Evolutionary conservation across 2,797 vertebrate genomes (phyloP).

Genomic region (Crenichthys baileyi): DNA sequence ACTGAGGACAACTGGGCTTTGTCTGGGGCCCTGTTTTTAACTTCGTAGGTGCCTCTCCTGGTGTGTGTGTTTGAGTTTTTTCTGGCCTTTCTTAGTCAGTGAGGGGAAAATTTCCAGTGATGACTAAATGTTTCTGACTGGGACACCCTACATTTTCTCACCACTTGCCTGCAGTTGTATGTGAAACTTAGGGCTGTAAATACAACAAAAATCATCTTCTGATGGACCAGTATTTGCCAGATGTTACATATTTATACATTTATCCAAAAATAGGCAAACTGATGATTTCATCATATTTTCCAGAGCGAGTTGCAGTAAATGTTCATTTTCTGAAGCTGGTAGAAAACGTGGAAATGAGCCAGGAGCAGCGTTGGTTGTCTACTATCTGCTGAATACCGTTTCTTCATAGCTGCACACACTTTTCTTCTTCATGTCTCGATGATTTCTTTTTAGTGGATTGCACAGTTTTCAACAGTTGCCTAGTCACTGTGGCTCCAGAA

Average conservation of each 20-base stretch:
- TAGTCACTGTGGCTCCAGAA: constrained; percentile 10
- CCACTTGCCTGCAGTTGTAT: constrained; percentile 38
- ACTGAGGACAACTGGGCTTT: constrained; percentile 8
- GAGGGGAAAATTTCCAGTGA: constrained; percentile 76
- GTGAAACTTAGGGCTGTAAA: background rate
- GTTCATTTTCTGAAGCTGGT: constrained; percentile 74
- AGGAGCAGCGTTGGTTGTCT: constrained; percentile 55
- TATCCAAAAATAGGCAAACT: constrained; percentile 48
- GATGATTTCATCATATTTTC: constrained; percentile 65
- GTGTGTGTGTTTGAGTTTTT: constrained; percentile 62
- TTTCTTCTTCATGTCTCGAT: constrained; percentile 9
- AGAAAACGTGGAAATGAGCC: constrained; percentile 60
- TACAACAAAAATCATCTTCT: background rate
- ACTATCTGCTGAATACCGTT: constrained; percentile 22
- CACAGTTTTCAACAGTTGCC: constrained; percentile 10
- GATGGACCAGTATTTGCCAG: constrained; percentile 27
- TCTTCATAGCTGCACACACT: constrained; percentile 9
- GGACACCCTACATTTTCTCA: constrained; percentile 47
- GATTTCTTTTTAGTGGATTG: constrained; percentile 12
- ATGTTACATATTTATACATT: constrained; percentile 44
- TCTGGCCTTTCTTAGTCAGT: constrained; percentile 48
- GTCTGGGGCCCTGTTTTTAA: constrained; percentile 25
- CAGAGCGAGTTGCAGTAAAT: constrained; percentile 55
- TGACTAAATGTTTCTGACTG: constrained; percentile 76
- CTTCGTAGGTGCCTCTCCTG: constrained; percentile 30